Conservation (phyloP, 2,113 vertebrate species). For the Steatornis caripensis region DNA sequence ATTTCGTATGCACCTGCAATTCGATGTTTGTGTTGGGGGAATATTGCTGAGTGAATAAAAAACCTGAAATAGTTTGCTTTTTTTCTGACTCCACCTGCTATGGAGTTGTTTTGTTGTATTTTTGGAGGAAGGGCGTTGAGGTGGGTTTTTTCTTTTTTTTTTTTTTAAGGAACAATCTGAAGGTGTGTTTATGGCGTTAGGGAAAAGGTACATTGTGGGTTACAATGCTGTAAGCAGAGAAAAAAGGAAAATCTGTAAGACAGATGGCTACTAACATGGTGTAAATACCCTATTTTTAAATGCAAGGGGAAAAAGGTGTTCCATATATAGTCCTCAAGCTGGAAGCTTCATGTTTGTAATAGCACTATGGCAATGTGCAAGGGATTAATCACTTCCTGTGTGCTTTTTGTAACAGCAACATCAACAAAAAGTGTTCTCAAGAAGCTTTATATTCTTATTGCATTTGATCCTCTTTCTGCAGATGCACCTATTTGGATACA, state of each 20-base stretch:
- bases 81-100: conserved; percentile 58
- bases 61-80: conserved; percentile 30
- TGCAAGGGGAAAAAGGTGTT: neutral
- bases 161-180: neutral
- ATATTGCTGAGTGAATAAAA: conserved; percentile 62
- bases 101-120: conserved; percentile 48
- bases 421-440: neutral
- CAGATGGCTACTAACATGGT: conserved; percentile 35
- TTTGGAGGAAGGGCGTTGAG: neutral
- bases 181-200: conserved; percentile 64
- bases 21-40: conserved; percentile 66
- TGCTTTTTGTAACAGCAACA: neutral
- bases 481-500: neutral
- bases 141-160: neutral
- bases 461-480: neutral
- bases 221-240: conserved; percentile 23
- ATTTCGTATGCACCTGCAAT: conserved; percentile 69
- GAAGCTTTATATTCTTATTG: neutral
- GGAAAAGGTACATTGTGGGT: conserved; percentile 48
- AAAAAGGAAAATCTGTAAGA: conserved; percentile 45
- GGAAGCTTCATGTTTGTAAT: neutral
- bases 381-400: neutral
- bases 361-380: neutral
- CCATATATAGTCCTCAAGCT: neutral
- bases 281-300: conserved; percentile 26